phyloP scores from a whole-genome alignment of 2,797 vertebrate genomes.

The Momotus momota region DNA sequence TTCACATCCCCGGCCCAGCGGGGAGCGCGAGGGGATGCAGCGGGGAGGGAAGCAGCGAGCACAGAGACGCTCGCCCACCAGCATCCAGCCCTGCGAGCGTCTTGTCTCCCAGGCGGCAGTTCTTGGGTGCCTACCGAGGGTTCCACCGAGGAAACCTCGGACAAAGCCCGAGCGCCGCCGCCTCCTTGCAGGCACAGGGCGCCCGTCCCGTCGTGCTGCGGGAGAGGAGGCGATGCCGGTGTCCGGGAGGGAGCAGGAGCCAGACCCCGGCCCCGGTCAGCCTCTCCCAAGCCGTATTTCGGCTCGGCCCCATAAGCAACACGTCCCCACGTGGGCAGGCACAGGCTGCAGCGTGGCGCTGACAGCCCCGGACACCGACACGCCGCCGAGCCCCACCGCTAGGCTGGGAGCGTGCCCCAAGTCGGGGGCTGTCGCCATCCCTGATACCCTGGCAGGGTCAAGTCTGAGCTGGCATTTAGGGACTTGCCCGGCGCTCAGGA shows the following conservation, averaged over 20 bases:
- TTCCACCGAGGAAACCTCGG: neutral
- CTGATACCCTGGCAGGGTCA: neutral
- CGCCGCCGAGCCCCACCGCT: neutral
- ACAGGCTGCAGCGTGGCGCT: neutral
- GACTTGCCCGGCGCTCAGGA: neutral
- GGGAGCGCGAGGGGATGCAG: neutral
- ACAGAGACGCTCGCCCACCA: neutral
- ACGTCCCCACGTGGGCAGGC: slow-evolving; percentile 11
- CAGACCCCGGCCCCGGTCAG: neutral
- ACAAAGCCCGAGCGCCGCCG: slow-evolving; percentile 33
- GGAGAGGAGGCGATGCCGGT: neutral
- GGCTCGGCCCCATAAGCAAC: neutral
- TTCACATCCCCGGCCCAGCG: neutral
- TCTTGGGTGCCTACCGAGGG: neutral
- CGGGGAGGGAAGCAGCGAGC: neutral
- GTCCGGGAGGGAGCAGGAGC: neutral
- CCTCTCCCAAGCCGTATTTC: neutral
- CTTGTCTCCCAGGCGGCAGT: neutral
- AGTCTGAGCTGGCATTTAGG: neutral
- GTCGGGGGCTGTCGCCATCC: neutral
- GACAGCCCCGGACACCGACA: neutral
- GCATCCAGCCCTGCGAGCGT: neutral
- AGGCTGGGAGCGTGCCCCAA: neutral
- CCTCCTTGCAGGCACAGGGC: neutral
- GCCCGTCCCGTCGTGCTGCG: neutral